Evolutionary conservation across 2,113 vertebrate species (phyloP), one percentile per base, ranked within the genome.

Genomic region (Melanerpes aurifrons): DNA sequence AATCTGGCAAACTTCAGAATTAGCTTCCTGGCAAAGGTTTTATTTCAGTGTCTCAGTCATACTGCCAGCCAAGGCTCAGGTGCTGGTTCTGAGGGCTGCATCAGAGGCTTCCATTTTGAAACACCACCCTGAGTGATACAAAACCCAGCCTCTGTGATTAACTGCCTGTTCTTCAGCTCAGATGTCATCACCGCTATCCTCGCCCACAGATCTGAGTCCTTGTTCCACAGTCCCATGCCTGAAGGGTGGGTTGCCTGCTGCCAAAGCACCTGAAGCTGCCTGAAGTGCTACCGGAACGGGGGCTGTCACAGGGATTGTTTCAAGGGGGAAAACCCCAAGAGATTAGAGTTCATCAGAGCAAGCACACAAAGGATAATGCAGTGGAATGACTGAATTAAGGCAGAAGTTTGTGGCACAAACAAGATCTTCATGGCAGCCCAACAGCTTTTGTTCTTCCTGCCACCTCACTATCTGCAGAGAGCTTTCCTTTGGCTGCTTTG

Each of bases 341-440:
- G 26, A n/a, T 50, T 22, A 7, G 1, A 21, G n/a, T 35, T 3
- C 0, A 2, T 48, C n/a, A 58, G 45, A 74, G 29, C 0, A 2
- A 40, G 40, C 40, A 40, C 80, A 54, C 56, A 63, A 82, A 87
- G 61, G 59, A 64, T 57, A 77, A 32, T 19, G 43, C 72, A 77
- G 62, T 71, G 69, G 69, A 86, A 91, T 59, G 9, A 82, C 0
- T 71, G 57, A 83, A 87, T 68, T 81, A 82, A 64, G 58, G 53
- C 12, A 78, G 53, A 54, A 74, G 62, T 78, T 94, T 90, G 61
- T 93, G 76, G 62, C 61, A 94, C 61, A 88, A 93, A 25, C 14
- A 61, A 53, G 57, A 74, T 48, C 77, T 91, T 75, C 94, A 93
- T 86, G 69, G 58, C 82, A 94, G 28, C 28, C 57, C 4, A 26